phyloP scores from a whole-genome alignment of 2,888 invertebrate genomes.

The Aleiodes leptofemur region DNA sequence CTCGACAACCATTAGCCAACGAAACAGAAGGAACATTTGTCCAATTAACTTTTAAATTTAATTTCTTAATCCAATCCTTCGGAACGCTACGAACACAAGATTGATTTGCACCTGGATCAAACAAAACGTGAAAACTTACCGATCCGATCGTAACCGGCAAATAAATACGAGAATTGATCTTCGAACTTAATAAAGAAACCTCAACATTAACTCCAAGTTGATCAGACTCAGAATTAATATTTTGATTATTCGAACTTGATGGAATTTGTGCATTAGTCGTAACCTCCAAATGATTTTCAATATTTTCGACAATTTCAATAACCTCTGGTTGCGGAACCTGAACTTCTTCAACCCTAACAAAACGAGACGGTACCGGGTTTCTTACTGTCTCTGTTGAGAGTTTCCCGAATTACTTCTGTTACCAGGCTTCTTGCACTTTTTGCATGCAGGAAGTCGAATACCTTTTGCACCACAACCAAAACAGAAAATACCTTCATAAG shows the following conservation, averaged over 20 bases:
- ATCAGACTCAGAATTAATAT: not conserved
- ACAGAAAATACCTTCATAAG: not conserved
- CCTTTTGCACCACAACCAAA: conserved; percentile 1
- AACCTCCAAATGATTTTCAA: too few relatives aligned
- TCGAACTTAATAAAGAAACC: not conserved
- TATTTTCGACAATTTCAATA: too few relatives aligned
- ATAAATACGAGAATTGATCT: conserved; percentile 5
- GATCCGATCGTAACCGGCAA: not conserved
- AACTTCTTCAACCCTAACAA: too few relatives aligned
- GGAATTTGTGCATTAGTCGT: too few relatives aligned
- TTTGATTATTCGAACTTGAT: not conserved
- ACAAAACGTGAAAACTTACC: not conserved
- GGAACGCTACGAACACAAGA: conserved; percentile 2
- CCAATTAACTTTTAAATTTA: too few relatives aligned
- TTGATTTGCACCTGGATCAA: not conserved
- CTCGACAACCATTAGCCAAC: too few relatives aligned
- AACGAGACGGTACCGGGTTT: too few relatives aligned
- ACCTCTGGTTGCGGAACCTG: too few relatives aligned
- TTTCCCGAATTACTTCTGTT: not conserved
- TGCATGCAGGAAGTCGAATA: not conserved
- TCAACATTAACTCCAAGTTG: not conserved
- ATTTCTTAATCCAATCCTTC: not conserved
- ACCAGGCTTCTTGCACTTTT: not conserved
- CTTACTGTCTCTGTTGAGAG: too few relatives aligned
- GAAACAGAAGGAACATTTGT: too few relatives aligned